A percentile compares a stretch with the other conserved stretches of the same genome.
Evolutionary conservation across 2,888 invertebrate species (phyloP).

Genomic region (Trichopria drosophilae): DNA sequence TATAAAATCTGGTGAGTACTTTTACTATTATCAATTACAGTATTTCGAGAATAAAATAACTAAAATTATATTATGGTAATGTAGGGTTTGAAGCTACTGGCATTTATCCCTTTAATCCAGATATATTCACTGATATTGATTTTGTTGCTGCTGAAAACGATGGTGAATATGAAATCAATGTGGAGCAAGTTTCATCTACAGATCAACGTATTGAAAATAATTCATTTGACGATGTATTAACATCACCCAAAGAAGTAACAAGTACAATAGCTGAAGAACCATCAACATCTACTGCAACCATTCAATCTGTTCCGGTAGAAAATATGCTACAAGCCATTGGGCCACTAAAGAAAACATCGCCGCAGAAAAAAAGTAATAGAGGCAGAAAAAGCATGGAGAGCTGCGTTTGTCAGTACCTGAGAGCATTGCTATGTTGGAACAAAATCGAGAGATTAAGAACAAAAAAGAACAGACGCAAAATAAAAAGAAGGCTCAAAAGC

Average conservation of each 20-base stretch:
- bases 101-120: constrained; percentile 26
- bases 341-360: not conserved
- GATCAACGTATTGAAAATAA: constrained; percentile 18
- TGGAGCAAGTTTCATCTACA: constrained; percentile 7
- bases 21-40: too few relatives aligned
- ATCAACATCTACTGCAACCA: not conserved
- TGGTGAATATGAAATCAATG: not conserved
- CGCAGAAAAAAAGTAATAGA: not conserved
- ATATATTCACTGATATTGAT: constrained; percentile 31
- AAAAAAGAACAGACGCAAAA: too few relatives aligned
- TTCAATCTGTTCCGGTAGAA: not conserved
- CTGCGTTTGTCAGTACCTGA: not conserved
- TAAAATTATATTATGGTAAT: too few relatives aligned
- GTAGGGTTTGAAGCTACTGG: constrained; percentile 6
- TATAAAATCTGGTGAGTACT: constrained; percentile 10
- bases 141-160: constrained; percentile 28
- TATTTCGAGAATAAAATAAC: too few relatives aligned
- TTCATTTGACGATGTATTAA: too few relatives aligned
- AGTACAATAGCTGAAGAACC: constrained; percentile 6
- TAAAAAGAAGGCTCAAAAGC: not conserved
- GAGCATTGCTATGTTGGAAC: too few relatives aligned
- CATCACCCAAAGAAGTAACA: too few relatives aligned
- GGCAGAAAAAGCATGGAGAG: not conserved
- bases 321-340: not conserved
- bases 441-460: too few relatives aligned